These are phyloP conservation scores for Lycocorax pyrrhopterus DNA, from an alignment of 2,113 vertebrate species.

Conservation along the genomic window DNA sequence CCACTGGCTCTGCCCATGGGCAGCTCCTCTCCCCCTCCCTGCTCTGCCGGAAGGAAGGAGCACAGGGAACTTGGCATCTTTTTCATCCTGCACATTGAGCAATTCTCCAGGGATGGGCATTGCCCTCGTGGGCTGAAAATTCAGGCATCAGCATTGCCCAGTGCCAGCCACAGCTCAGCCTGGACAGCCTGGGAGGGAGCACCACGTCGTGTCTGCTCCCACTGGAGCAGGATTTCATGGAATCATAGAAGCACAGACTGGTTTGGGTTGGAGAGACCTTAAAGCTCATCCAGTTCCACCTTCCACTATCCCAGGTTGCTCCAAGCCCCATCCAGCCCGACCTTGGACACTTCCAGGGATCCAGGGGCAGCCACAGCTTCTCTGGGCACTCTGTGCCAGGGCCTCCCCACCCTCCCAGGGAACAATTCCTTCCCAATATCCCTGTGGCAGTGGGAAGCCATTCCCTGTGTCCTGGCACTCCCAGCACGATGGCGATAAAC, in stretches of 20 bases:
- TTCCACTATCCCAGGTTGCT: accelerated
- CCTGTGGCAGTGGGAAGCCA: not conserved
- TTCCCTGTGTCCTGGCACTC: not conserved
- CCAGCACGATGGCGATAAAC: not conserved
- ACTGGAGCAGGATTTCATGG: not conserved
- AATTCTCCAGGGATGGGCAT: not conserved
- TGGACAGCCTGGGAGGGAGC: not conserved
- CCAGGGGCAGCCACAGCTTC: not conserved
- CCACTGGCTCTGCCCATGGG: not conserved
- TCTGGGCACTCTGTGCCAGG: not conserved
- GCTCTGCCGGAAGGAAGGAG: constrained; percentile 3
- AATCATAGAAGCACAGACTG: not conserved
- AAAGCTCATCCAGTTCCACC: not conserved
- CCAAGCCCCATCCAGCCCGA: accelerated
- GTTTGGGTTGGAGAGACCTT: not conserved
- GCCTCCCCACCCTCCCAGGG: not conserved
- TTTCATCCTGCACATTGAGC: constrained; percentile 48
- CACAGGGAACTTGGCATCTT: constrained; percentile 60
- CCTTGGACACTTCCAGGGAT: not conserved
- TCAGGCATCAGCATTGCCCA: constrained; percentile 36
- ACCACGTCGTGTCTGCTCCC: not conserved
- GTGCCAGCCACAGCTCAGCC: not conserved
- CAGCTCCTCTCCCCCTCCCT: not conserved
- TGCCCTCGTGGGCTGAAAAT: not conserved
- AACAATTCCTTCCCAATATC: accelerated